Conservation (phyloP, 2,888 invertebrate genomes). For the Spodoptera exigua region DNA sequence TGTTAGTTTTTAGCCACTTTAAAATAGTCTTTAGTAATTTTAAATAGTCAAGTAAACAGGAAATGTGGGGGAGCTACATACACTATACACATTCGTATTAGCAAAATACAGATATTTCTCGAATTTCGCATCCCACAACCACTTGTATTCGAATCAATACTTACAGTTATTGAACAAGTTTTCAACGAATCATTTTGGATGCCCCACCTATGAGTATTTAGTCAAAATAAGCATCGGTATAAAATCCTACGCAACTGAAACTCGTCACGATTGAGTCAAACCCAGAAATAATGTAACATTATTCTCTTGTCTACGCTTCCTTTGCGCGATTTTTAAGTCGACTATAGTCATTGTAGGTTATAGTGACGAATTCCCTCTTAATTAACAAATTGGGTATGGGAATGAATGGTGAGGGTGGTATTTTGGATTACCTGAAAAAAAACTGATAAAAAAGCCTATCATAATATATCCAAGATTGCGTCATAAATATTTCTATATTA, state of each 20-base stretch:
- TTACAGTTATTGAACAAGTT: constrained; percentile 6
- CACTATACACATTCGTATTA: too few relatives aligned
- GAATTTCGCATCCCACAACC: neutral
- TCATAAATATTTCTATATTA: too few relatives aligned
- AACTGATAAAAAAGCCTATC: too few relatives aligned
- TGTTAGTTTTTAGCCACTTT: too few relatives aligned
- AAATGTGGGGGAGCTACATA: constrained; percentile 15
- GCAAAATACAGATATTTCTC: constrained; percentile 2
- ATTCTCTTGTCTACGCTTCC: constrained; percentile 28
- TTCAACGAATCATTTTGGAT: constrained; percentile 12
- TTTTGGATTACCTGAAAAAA: constrained; percentile 6
- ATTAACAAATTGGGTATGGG: too few relatives aligned
- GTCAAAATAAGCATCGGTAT: constrained; percentile 49
- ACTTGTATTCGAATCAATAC: constrained; percentile 14
- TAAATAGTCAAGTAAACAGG: constrained; percentile 15
- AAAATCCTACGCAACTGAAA: constrained; percentile 68
- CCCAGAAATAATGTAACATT: constrained; percentile 69
- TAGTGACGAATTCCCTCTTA: constrained; percentile 13
- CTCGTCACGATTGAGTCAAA: constrained; percentile 72
- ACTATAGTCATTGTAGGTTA: constrained; percentile 25
- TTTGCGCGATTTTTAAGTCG: constrained; percentile 32
- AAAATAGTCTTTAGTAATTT: too few relatives aligned
- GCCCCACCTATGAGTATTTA: constrained; percentile 47
- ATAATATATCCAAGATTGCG: too few relatives aligned
- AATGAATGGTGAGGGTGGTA: constrained; percentile 18